Evolutionary conservation across 2,888 invertebrate species (phyloP).

Genomic region (Ptychoptera albimana): DNA sequence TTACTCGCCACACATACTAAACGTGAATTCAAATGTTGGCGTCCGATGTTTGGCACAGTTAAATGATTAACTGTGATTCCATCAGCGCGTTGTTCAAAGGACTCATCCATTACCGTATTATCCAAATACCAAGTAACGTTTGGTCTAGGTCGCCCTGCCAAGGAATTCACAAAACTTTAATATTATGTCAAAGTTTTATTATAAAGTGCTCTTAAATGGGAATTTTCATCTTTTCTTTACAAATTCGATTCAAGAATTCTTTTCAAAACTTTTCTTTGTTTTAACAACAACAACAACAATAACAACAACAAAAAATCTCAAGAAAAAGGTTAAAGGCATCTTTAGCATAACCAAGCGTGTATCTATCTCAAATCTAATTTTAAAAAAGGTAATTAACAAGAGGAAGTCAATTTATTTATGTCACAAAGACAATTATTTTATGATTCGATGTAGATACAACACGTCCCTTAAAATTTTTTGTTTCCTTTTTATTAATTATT

Average conservation of each 20-base stretch:
- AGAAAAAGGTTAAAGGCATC: conserved; percentile 2
- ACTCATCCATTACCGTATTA: conserved; percentile 69
- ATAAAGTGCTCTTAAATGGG: too few species aligned
- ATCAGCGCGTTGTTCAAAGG: conserved; percentile 51
- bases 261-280: background rate
- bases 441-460: too few species aligned
- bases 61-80: conserved; percentile 64
- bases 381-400: too few species aligned
- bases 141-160: conserved; percentile 57
- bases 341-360: too few species aligned
- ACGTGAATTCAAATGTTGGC: conserved; percentile 68
- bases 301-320: background rate
- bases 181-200: too few species aligned
- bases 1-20: conserved; percentile 79
- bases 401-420: too few species aligned
- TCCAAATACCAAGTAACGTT: conserved; percentile 74
- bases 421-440: too few species aligned
- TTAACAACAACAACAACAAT: background rate
- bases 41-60: conserved; percentile 60
- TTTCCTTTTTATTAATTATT: too few species aligned
- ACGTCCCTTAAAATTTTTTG: too few species aligned
- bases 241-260: background rate
- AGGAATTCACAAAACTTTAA: conserved; percentile 4
- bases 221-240: too few species aligned
- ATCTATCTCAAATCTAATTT: too few species aligned